Evolutionary conservation across 1,140 invertebrate species (phyloP).

Genomic region (Eueides isabella): DNA sequence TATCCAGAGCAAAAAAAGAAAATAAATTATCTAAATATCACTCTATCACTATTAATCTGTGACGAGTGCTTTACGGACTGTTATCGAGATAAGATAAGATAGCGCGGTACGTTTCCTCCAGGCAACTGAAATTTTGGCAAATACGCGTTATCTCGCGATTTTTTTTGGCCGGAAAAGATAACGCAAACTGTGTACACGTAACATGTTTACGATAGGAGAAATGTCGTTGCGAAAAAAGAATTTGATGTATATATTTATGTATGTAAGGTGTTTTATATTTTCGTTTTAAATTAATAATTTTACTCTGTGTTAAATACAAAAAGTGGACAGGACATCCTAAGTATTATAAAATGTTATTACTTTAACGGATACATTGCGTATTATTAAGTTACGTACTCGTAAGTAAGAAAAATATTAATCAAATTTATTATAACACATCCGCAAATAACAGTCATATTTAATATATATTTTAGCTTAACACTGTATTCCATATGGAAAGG

Average conservation of each 20-base stretch:
- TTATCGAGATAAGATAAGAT: slow-evolving; percentile 55
- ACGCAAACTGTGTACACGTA: slow-evolving; percentile 34
- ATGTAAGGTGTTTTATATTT: not conserved
- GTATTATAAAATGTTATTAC: not conserved
- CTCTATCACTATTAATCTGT: slow-evolving; percentile 29
- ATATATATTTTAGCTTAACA: too few species aligned
- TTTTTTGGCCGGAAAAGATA: slow-evolving; percentile 61
- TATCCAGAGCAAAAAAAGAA: too few species aligned
- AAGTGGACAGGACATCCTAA: not conserved
- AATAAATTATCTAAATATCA: too few species aligned
- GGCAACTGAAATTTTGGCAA: slow-evolving; percentile 53
- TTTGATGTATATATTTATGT: not conserved
- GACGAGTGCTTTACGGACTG: slow-evolving; percentile 49
- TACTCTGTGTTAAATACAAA: not conserved
- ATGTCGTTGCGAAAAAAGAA: not conserved
- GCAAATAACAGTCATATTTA: not conserved
- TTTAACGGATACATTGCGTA: not conserved
- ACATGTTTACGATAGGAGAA: slow-evolving; percentile 5
- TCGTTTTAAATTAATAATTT: not conserved
- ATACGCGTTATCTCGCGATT: slow-evolving; percentile 45
- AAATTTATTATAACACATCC: not conserved
- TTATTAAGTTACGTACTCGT: not conserved
- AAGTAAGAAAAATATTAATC: not conserved
- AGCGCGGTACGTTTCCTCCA: slow-evolving; percentile 57
- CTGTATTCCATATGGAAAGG: too few species aligned